A percentile compares a stretch with the other conserved stretches of the same genome.
Evolutionary conservation across 1,140 invertebrate genomes (phyloP).

Genomic region (Brachionus rubens): DNA sequence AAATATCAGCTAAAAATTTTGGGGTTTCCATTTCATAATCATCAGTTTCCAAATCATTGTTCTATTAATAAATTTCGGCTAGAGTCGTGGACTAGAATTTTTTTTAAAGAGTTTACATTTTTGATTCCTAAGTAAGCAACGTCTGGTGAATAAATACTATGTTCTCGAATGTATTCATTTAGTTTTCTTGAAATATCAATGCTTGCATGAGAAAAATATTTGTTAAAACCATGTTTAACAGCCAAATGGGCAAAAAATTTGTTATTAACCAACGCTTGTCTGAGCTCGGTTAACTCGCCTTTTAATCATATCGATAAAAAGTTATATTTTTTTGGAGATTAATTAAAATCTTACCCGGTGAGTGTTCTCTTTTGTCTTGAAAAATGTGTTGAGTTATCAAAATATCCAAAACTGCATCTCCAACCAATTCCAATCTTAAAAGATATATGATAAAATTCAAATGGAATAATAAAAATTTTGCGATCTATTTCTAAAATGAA

Average conservation of each 20-base stretch:
- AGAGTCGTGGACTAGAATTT: not conserved
- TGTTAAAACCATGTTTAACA: slow-evolving; percentile 91
- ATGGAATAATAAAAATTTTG: not conserved
- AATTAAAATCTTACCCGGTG: slow-evolving; percentile 63
- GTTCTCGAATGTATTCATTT: not conserved
- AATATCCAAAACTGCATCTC: slow-evolving; percentile 46
- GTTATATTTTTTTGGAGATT: not conserved
- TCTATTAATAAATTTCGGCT: not conserved
- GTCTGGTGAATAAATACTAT: slow-evolving; percentile 10
- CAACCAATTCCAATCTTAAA: slow-evolving; percentile 36
- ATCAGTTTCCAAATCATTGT: not conserved
- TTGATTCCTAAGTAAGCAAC: not conserved
- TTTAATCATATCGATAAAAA: not conserved
- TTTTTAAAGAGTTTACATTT: not conserved
- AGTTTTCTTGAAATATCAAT: not conserved
- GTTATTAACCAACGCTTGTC: slow-evolving; percentile 97
- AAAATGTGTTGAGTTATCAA: slow-evolving; percentile 41
- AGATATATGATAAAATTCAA: not conserved
- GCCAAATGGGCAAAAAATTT: slow-evolving; percentile 97
- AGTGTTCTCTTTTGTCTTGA: slow-evolving; percentile 63
- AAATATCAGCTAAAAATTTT: slow-evolving; percentile 95
- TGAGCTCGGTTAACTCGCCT: slow-evolving; percentile 89
- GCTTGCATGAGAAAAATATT: slow-evolving; percentile 61
- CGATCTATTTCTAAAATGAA: no score
- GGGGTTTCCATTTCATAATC: slow-evolving; percentile 92